Conservation (phyloP, 2,113 vertebrate species). For the Furnarius figulus region DNA sequence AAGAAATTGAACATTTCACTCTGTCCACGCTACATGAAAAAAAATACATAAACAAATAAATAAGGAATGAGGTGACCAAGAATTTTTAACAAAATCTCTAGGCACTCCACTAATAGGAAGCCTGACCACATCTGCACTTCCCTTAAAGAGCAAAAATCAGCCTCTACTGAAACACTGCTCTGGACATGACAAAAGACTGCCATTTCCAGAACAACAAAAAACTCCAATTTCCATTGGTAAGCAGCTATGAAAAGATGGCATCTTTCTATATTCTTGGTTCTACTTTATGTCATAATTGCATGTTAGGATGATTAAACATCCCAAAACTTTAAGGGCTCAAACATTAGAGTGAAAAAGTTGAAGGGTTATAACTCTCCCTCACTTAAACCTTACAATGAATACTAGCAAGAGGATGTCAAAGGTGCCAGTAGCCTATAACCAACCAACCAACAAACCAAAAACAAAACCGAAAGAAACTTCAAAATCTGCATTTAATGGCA, state of each 20-base stretch:
- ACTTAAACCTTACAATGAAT: neutral
- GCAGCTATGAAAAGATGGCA: neutral
- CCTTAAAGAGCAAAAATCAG: neutral
- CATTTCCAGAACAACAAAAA: neutral
- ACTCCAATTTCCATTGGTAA: neutral
- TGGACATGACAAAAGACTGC: neutral
- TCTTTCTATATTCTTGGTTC: neutral
- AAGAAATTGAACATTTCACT: neutral
- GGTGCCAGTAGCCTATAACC: neutral
- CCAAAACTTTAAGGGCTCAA: neutral
- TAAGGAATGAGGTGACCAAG: neutral
- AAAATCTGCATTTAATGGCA: neutral
- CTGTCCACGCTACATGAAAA: neutral
- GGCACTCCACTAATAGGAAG: neutral
- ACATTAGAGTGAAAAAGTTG: neutral
- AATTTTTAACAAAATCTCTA: neutral
- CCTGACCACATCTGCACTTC: neutral
- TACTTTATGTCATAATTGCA: neutral
- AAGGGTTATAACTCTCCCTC: neutral
- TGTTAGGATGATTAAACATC: neutral
- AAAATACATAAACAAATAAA: neutral
- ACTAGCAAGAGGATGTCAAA: neutral
- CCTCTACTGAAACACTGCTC: neutral
- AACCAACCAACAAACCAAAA: neutral
- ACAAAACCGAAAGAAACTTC: neutral